These are phyloP conservation scores for Tricholaema leucomelas DNA, from an alignment of 2,113 vertebrate species.

Conservation along the genomic window DNA sequence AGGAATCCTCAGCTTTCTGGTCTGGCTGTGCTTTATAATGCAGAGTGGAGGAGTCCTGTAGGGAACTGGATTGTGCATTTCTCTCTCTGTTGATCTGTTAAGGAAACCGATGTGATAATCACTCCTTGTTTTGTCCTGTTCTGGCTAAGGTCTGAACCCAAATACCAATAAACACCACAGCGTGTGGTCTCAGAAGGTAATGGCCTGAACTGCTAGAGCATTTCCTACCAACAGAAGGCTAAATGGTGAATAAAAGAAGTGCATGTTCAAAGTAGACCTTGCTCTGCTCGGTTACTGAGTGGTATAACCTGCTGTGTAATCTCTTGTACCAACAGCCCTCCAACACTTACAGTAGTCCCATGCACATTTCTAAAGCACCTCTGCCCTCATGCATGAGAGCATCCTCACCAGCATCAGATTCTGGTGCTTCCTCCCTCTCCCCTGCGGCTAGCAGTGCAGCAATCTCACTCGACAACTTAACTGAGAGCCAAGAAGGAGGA, in stretches of 20 bases:
- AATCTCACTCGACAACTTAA: slow-evolving; percentile 70
- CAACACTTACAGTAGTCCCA: slow-evolving; percentile 77
- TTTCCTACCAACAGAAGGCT: neutral
- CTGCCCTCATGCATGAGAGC: slow-evolving; percentile 75
- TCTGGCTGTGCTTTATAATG: neutral
- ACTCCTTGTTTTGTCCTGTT: neutral
- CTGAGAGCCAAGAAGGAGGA: slow-evolving; percentile 67
- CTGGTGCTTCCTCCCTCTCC: slow-evolving; percentile 76
- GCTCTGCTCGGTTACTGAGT: slow-evolving; percentile 25
- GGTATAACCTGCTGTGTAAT: slow-evolving; percentile 75
- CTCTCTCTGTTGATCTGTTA: slow-evolving; percentile 4
- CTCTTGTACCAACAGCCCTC: slow-evolving; percentile 79
- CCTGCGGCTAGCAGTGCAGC: slow-evolving; percentile 71
- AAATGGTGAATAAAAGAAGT: slow-evolving; percentile 33
- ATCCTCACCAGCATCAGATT: slow-evolving; percentile 80
- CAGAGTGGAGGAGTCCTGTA: neutral
- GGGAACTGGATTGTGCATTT: neutral
- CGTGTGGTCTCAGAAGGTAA: slow-evolving; percentile 4
- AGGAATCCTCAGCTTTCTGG: neutral
- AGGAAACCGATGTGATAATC: neutral
- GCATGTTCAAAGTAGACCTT: slow-evolving; percentile 64
- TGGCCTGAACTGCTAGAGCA: neutral
- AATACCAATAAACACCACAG: neutral
- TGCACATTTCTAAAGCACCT: slow-evolving; percentile 77
- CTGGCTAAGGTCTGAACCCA: neutral